Conservation (phyloP, 1,140 invertebrate species). For the Triops longicaudatus region DNA sequence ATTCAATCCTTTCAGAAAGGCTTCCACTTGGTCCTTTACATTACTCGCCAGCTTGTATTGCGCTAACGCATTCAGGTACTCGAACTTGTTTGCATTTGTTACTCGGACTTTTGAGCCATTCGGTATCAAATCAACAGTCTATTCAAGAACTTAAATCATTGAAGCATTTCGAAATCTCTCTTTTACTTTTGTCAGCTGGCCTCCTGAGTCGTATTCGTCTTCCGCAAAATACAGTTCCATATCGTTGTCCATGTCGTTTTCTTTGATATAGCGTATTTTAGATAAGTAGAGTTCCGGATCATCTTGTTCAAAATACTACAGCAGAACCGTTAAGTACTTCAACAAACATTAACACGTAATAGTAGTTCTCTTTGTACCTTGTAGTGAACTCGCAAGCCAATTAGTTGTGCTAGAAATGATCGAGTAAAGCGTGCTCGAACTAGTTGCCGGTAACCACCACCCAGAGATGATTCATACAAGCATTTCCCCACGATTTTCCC, state of each 20-base stretch:
- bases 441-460: constrained; percentile 74
- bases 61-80: constrained; percentile 80
- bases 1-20: constrained; percentile 80
- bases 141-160: constrained; percentile 28
- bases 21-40: constrained; percentile 73
- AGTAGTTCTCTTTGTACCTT: constrained; percentile 49
- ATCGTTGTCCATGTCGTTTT: constrained; percentile 69
- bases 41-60: constrained; percentile 74
- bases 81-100: constrained; percentile 64
- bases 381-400: constrained; percentile 83
- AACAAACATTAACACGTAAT: constrained; percentile 20
- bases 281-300: constrained; percentile 85
- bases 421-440: constrained; percentile 81
- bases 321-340: constrained; percentile 19
- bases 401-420: constrained; percentile 89
- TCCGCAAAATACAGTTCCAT: constrained; percentile 81
- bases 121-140: constrained; percentile 62
- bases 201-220: constrained; percentile 72
- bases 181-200: constrained; percentile 60
- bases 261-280: constrained; percentile 85
- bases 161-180: constrained; percentile 14
- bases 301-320: constrained; percentile 88
- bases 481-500: constrained; percentile 90
- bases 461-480: constrained; percentile 81
- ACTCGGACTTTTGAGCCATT: constrained; percentile 61